phyloP scores from a whole-genome alignment of 1,140 invertebrate species.

The Pachypeltis micranthus region DNA sequence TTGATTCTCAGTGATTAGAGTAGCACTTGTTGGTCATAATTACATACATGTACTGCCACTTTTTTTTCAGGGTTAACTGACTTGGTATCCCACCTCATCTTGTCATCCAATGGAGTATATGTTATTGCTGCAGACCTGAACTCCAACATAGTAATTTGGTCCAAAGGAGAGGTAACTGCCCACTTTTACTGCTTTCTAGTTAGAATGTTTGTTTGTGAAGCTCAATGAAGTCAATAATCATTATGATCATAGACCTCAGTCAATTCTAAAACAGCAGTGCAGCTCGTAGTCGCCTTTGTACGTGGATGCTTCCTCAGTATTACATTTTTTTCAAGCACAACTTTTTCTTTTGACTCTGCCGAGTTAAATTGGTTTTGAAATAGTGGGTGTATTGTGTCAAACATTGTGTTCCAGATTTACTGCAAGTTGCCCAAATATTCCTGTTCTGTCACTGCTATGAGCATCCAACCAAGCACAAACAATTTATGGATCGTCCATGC shows the following conservation, averaged over 20 bases:
- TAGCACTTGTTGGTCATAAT: too few species aligned
- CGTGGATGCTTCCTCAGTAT: not conserved
- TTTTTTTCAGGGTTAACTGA: constrained; percentile 37
- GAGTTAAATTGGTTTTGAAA: too few species aligned
- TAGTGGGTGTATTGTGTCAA: too few species aligned
- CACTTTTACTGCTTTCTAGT: too few species aligned
- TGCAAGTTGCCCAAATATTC: constrained; percentile 50
- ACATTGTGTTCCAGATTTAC: constrained; percentile 32
- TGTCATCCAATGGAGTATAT: constrained; percentile 47
- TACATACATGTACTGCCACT: constrained; percentile 9
- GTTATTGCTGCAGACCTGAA: constrained; percentile 46
- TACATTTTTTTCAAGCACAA: not conserved
- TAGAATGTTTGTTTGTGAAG: too few species aligned
- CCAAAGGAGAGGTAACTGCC: constrained; percentile 28
- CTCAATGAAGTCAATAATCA: too few species aligned
- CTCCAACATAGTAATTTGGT: constrained; percentile 49
- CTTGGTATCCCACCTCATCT: constrained; percentile 38
- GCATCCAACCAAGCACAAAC: constrained; percentile 41
- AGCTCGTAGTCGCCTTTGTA: constrained; percentile 25
- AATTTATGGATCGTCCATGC: constrained; percentile 53
- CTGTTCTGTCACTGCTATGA: constrained; percentile 49
- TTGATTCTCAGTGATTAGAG: too few species aligned
- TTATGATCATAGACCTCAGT: too few species aligned
- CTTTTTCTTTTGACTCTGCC: too few species aligned
- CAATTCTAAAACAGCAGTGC: too few species aligned